Evolutionary conservation across 2,797 vertebrate genomes (phyloP).

Genomic region (Rhynchonycteris naso): DNA sequence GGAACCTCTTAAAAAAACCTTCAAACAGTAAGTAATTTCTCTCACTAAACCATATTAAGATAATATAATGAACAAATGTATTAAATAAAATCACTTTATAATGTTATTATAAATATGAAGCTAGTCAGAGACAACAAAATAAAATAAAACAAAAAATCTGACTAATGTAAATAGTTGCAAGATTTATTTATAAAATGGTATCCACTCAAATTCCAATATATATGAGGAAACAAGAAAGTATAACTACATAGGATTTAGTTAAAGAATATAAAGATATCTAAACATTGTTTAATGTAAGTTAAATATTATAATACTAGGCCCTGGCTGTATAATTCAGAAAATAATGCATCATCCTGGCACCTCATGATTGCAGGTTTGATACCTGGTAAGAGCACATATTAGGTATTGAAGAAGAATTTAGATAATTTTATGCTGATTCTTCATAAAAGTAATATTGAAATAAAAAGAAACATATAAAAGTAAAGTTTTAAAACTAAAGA

Average conservation of each 20-base stretch:
- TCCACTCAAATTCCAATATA: not conserved
- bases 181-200: not conserved
- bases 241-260: not conserved
- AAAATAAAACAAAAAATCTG: not conserved
- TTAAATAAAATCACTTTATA: not conserved
- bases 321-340: too few relatives aligned
- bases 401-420: not conserved
- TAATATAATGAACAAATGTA: not conserved
- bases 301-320: not conserved
- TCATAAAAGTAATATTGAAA: not conserved
- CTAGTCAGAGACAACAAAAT: not conserved
- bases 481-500: not conserved
- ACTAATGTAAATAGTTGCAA: not conserved
- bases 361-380: too few relatives aligned
- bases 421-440: not conserved
- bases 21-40: not conserved
- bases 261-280: not conserved
- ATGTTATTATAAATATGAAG: not conserved
- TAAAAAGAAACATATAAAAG: not conserved
- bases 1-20: not conserved
- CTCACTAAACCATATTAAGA: not conserved
- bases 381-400: not conserved
- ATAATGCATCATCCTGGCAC: too few relatives aligned
- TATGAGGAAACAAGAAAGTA: not conserved
- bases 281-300: not conserved